A percentile compares a stretch with the other conserved stretches of the same genome.
Evolutionary conservation across 2,797 vertebrate species (phyloP).

Genomic region (Tokudaia tokunoshimensis): DNA sequence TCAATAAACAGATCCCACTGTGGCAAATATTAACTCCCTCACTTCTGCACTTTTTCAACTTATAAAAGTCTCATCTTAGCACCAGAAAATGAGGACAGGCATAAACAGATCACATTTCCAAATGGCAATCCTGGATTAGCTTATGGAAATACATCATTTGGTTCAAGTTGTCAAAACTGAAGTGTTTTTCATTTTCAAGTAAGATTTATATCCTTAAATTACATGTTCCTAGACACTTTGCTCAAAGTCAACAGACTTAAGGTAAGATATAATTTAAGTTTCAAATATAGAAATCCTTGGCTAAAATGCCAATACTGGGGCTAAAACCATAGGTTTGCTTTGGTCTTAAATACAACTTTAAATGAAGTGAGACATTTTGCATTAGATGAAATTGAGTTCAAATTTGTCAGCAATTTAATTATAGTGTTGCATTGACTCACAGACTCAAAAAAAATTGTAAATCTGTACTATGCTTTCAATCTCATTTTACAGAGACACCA

Average conservation of each 20-base stretch:
- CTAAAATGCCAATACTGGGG: conserved; percentile 27
- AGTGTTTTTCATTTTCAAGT: conserved; percentile 1
- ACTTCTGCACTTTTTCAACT: neutral
- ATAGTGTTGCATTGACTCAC: neutral
- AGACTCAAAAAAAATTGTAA: neutral
- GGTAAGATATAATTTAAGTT: conserved; percentile 1
- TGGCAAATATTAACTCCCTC: neutral
- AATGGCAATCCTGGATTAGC: conserved; percentile 13
- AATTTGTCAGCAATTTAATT: conserved; percentile 60
- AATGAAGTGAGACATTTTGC: neutral
- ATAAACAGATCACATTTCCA: conserved; percentile 30
- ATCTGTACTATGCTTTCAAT: neutral
- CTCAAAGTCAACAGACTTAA: conserved; percentile 37
- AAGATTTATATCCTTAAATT: conserved; percentile 22
- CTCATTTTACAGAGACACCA: neutral
- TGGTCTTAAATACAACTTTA: neutral
- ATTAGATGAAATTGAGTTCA: conserved; percentile 38
- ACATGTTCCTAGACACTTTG: neutral
- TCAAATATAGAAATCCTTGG: conserved; percentile 17
- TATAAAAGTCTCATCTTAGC: neutral
- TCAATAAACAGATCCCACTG: neutral
- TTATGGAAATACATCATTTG: neutral
- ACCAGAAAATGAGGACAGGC: neutral
- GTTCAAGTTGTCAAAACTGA: neutral
- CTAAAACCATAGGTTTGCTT: conserved; percentile 55